phyloP scores from a whole-genome alignment of 2,113 vertebrate genomes.

The Eolophus roseicapilla region DNA sequence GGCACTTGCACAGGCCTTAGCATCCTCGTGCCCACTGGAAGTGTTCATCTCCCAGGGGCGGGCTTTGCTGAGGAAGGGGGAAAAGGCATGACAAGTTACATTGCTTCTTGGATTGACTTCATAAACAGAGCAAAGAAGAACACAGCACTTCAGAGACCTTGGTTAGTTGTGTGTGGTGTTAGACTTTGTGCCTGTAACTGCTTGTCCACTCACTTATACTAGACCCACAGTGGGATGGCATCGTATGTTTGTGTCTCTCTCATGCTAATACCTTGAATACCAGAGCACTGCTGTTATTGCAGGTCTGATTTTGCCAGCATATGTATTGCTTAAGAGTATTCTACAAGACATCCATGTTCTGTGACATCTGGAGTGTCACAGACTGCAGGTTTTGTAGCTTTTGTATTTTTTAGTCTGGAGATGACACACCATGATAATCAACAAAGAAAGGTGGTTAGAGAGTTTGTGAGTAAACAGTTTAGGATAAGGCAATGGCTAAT shows the following conservation, averaged over 20 bases:
- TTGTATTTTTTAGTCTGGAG: background rate
- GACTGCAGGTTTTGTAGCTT: background rate
- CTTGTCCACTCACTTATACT: background rate
- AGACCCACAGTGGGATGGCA: background rate
- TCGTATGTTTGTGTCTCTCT: background rate
- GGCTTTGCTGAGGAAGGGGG: background rate
- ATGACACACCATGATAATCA: background rate
- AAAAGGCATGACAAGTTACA: background rate
- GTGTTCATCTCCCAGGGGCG: fast-evolving
- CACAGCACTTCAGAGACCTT: background rate
- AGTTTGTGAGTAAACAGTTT: background rate
- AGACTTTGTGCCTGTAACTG: background rate
- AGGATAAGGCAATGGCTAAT: background rate
- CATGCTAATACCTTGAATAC: background rate
- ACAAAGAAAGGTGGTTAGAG: background rate
- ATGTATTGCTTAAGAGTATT: background rate
- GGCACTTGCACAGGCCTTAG: fast-evolving
- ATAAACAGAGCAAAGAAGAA: background rate
- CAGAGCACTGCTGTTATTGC: background rate
- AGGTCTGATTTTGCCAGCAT: background rate
- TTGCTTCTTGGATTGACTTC: background rate
- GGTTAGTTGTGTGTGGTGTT: background rate
- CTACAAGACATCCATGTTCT: background rate
- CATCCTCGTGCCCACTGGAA: fast-evolving
- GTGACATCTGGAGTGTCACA: background rate